Conservation (phyloP, 2,113 vertebrate species). For the Beaufortia kweichowensis region DNA sequence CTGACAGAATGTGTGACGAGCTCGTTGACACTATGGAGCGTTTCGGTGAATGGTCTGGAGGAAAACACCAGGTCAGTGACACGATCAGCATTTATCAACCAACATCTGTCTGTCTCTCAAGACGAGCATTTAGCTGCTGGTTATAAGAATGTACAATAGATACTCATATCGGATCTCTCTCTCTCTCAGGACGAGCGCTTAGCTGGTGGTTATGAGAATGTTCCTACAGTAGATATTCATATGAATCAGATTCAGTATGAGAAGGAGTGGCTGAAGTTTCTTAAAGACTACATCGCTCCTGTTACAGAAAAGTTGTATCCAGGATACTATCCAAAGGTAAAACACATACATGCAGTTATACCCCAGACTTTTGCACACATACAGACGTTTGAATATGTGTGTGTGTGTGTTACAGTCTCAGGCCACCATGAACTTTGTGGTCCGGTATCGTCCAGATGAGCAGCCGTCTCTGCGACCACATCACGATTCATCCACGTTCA, state of each 20-base stretch:
- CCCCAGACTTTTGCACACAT: background rate
- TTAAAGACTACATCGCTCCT: constrained; percentile 79
- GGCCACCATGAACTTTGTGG: constrained; percentile 90
- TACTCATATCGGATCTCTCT: constrained; percentile 62
- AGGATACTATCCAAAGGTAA: constrained; percentile 84
- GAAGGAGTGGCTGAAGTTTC: constrained; percentile 87
- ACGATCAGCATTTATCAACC: too few species aligned
- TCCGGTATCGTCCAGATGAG: constrained; percentile 87
- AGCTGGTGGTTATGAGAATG: constrained; percentile 84
- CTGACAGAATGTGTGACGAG: constrained; percentile 75
- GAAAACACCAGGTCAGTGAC: constrained; percentile 67
- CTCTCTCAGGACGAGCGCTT: constrained; percentile 78
- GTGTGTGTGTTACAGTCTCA: constrained; percentile 70
- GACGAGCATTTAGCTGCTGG: constrained; percentile 82
- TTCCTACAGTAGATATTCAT: constrained; percentile 88
- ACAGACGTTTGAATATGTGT: constrained; percentile 13
- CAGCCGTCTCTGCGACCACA: constrained; percentile 84
- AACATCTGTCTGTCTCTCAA: constrained; percentile 55
- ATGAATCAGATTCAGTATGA: constrained; percentile 86
- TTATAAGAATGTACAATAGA: constrained; percentile 86
- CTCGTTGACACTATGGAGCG: constrained; percentile 82
- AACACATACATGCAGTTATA: background rate
- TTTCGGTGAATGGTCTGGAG: constrained; percentile 78
- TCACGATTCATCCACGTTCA: constrained; percentile 89
- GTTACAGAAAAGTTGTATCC: constrained; percentile 84